Evolutionary conservation across 1,140 invertebrate genomes (phyloP).

Genomic region (Zaprionus lachaisei): DNA sequence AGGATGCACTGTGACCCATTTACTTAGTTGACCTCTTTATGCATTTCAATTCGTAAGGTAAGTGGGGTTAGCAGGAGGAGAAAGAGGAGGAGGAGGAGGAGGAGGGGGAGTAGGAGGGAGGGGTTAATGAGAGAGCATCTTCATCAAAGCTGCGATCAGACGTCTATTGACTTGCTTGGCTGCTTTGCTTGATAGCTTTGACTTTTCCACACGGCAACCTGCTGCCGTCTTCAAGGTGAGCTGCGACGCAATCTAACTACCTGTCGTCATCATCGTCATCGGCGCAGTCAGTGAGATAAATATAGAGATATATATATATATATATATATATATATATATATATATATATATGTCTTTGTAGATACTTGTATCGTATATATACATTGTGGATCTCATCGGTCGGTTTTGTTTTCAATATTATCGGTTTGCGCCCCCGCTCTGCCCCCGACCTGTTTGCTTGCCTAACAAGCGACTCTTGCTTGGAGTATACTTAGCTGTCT

Average conservation of each 20-base stretch:
- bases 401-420: conserved; percentile 25
- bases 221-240: conserved; percentile 72
- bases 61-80: neutral
- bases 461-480: conserved; percentile 44
- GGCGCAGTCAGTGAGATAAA: conserved; percentile 38
- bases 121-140: neutral
- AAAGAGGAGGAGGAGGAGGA: neutral
- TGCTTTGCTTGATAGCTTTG: conserved; percentile 54
- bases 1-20: conserved; percentile 57
- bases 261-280: conserved; percentile 44
- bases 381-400: conserved; percentile 50
- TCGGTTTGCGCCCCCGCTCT: conserved; percentile 23
- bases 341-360: neutral
- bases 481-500: conserved; percentile 24
- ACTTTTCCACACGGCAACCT: conserved; percentile 51
- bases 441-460: conserved; percentile 4
- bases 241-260: conserved; percentile 52
- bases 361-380: neutral
- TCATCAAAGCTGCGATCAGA: conserved; percentile 15
- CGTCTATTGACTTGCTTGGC: conserved; percentile 57
- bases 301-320: conserved; percentile 51
- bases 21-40: conserved; percentile 49
- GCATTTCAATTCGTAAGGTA: conserved; percentile 1
- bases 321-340: conserved; percentile 13
- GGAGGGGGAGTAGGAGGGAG: neutral